Conservation (phyloP, 2,797 vertebrate genomes). For the Craterocephalus amniculus region DNA sequence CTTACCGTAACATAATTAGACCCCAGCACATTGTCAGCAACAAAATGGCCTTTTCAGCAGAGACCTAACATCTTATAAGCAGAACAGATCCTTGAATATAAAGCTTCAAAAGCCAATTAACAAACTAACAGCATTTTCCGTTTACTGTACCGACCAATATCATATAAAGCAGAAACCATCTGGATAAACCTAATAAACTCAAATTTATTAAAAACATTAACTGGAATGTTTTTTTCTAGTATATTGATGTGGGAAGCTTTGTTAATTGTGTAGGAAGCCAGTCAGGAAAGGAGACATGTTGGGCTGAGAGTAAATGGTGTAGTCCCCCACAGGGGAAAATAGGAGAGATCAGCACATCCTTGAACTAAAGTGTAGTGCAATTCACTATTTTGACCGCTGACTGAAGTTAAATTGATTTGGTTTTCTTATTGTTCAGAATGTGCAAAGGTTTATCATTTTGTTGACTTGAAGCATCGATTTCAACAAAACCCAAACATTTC, state of each 20-base stretch:
- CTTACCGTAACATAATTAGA: constrained; percentile 30
- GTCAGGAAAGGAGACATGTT: neutral
- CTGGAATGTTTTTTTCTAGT: neutral
- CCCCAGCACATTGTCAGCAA: constrained; percentile 54
- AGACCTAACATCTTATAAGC: constrained; percentile 25
- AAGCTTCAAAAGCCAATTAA: constrained; percentile 11
- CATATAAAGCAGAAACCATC: neutral
- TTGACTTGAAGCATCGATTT: neutral
- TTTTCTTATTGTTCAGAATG: constrained; percentile 13
- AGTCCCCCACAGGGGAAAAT: neutral
- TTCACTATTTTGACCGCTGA: neutral
- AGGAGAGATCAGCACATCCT: neutral
- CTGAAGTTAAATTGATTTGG: constrained; percentile 5
- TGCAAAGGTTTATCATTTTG: neutral
- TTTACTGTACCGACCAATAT: neutral
- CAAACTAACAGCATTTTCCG: neutral
- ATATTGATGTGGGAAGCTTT: neutral
- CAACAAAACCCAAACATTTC: neutral
- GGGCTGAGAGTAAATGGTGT: constrained; percentile 6
- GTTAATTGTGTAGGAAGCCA: neutral
- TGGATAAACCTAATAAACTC: neutral
- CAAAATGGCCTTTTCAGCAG: constrained; percentile 16
- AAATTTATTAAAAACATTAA: neutral
- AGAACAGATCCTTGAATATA: neutral
- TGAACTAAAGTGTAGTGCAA: constrained; percentile 6